phyloP scores from a whole-genome alignment of 2,113 vertebrate genomes.

The Bostrychus sinensis region DNA sequence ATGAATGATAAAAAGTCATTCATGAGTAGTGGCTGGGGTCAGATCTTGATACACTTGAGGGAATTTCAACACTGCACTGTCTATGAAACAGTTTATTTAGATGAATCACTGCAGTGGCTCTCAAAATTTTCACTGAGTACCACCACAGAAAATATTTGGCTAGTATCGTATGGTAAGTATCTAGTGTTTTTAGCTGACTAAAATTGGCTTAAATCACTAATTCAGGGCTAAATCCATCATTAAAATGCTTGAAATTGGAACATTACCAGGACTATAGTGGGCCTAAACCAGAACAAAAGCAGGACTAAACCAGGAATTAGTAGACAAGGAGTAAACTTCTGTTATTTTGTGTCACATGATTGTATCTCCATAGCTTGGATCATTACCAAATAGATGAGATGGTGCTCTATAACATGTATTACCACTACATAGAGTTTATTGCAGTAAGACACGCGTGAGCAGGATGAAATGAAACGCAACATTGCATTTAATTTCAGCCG shows the following conservation, averaged over 20 bases:
- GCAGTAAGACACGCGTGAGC: constrained; percentile 22
- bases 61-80: constrained; percentile 40
- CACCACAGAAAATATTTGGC: neutral
- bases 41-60: constrained; percentile 21
- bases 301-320: too few species aligned
- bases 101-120: constrained; percentile 9
- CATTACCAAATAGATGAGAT: neutral
- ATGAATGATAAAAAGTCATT: constrained; percentile 57
- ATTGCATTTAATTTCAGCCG: constrained; percentile 31
- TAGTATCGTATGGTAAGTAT: too few species aligned
- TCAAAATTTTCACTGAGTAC: neutral
- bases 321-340: too few species aligned
- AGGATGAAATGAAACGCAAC: constrained; percentile 33
- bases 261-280: too few species aligned
- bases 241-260: too few species aligned
- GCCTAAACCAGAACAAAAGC: too few species aligned
- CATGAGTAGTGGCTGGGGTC: constrained; percentile 54
- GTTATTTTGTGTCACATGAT: constrained; percentile 40
- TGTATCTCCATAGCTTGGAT: constrained; percentile 3
- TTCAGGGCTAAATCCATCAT: too few species aligned
- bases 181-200: too few species aligned
- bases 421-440: neutral
- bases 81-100: constrained; percentile 25
- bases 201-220: neutral
- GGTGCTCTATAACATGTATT: neutral